Base-by-base conservation (phyloP, 1,140 invertebrate species). In the Drosophila rufa region DNA sequence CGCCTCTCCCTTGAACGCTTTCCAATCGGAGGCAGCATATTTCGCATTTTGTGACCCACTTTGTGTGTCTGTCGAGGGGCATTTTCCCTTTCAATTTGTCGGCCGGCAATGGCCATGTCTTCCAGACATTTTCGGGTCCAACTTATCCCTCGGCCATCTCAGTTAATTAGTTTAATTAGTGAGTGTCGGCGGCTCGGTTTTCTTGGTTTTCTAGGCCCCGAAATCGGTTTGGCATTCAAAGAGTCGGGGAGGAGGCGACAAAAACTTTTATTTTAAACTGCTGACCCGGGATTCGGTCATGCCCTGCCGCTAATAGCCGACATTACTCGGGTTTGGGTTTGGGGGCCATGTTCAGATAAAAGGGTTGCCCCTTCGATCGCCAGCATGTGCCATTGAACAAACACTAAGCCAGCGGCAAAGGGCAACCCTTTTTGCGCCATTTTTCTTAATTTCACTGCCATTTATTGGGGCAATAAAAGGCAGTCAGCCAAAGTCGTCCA, bases 81-180 rank as follows among this genome's bases (percentile, higher is more conserved):
- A 40, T 57, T 68, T 76, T 79, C 75, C 73, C 75, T 79, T 79
- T 79, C 79, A 69, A 73, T 80, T 80, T 67, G 58, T 55, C 64
- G 67, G 43, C 53, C 27, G 50, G 50, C 51, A 47, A 33, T 40
- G 64, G 45, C 64, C 45, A n/a, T 42, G 50, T 53, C 27, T 53
- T 14, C 4, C 59, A 66, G 51, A 51, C 55, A 58, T 60, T 60
- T 77, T 56, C 1, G 40, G 43, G 25, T 15, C 15, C 30, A 76
- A 65, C 50, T 75, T 74, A 74, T 74, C 55, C 70, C 70, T 45
- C 15, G 68, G 38, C 68, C 70, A 74, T 74, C 56, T 64, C 59
- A 77, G 86, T 89, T 87, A 87, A 87, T 89, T 86, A 80, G 80
- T 80, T 89, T 73, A 86, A 86, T 87, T 87, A 87, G 83, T 73